Evolutionary conservation across 1,140 invertebrate species (phyloP), one percentile per base, ranked within the genome.

Genomic region (Euwallacea similis): DNA sequence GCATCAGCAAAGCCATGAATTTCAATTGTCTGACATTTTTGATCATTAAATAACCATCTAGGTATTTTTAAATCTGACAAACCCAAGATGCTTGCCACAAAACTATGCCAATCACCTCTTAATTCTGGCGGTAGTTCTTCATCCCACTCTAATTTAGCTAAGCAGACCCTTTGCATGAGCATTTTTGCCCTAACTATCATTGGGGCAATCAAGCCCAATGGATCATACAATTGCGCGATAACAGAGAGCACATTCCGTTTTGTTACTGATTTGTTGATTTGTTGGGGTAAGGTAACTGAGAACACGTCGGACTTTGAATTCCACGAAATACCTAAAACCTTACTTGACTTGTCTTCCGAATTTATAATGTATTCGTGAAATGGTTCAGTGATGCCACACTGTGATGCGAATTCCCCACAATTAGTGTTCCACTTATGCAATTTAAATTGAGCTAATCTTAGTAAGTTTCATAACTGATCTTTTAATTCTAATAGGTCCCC

Each of bases 191-290:
- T 60, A 7, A 73, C 44, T 13, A 65, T 50, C 8, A 73, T 2
- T 16, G 66, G 66, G 47, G 21, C 47, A 41, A 65, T 41, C 7
- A 69, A 61, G 0, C 72, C 72, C 10, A 73, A 10, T 2, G 71
- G 71, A 53, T 73, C 72, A 42, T 58, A 73, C 6, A 69, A 11
- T 44, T 66, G 54, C n/a, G 72, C 72, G 0, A 73, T 66, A 62
- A 33, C 8, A 3, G 72, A 70, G 10, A 73, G 44, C 53, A 73
- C 64, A 11, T 65, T 43, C 42, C 62, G 44, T 50, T 73, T 73
- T 13, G 63, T 70, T 6, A n/a, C 7, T 6, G 63, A 16, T 2
- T 7, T n/a, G 16, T 66, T 59, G 11, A 47, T 6, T 64, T 41
- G 33, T 56, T 62, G 53, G 7, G 42, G 53, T 42, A 56, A 10